Evolutionary conservation across 2,113 vertebrate species (phyloP), one percentile per base, ranked within the genome.

Genomic region (Zosterops borbonicus): DNA sequence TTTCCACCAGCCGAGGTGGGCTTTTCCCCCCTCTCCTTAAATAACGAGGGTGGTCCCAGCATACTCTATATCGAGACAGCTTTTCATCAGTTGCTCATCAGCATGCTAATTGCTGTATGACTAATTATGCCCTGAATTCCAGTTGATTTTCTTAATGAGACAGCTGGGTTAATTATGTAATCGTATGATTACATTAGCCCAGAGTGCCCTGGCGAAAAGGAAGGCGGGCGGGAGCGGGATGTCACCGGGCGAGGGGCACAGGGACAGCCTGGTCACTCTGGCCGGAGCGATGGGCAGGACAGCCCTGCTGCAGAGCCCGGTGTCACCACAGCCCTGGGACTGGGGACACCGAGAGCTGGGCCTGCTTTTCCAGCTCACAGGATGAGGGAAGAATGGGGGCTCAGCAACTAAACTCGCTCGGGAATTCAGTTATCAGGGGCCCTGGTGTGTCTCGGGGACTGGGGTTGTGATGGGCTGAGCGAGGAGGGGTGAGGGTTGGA

Each of bases 141-240:
- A 98, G 98, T 98, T 98, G 98, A 98, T 98, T 98, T 98, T 98
- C 98, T 98, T 98, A 98, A 99, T 98, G 98, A 99, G 98, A 99
- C 98, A 99, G 98, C 98, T 98, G 98, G 98, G 98, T 98, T 98
- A 98, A 99, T 99, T 99, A 98, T 98, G 98, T 98, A 99, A 99
- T 99, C 98, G 98, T 98, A 98, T 98, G 98, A 99, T 98, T 98
- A 97, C 98, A 98, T 98, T 98, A 98, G 98, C 98, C 98, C 95
- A 97, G 97, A 98, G 97, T 98, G 97, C 97, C 98, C 98, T 92
- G 97, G 97, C 97, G 78, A 95, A 97, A 97, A 96, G 97, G 46
- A 87, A 96, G 31, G 96, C 97, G 87, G 95, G 97, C 96, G 27
- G 81, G 24, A 27, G 83, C n/a, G 95, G 97, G 96, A 97, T 96